These are phyloP conservation scores for Puntigrus tetrazona DNA, from an alignment of 2,113 vertebrate species.

Conservation along the genomic window DNA sequence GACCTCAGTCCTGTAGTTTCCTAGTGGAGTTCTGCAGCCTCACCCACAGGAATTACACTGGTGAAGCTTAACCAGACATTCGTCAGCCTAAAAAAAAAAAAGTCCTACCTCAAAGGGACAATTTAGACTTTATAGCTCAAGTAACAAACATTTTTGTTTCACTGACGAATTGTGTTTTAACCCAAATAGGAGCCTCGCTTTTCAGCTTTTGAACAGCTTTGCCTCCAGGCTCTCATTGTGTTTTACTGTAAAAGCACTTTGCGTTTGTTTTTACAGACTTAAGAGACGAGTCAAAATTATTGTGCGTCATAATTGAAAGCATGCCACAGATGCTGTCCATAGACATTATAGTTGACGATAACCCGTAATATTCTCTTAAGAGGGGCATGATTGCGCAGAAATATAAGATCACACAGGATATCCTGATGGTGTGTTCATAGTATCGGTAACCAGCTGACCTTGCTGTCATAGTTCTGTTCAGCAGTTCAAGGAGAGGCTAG, in stretches of 20 bases:
- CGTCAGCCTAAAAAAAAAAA: slow-evolving; percentile 27
- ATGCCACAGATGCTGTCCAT: slow-evolving; percentile 31
- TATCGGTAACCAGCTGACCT: slow-evolving; percentile 27
- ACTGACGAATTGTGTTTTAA: neutral
- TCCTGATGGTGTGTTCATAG: slow-evolving; percentile 28
- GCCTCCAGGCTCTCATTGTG: neutral
- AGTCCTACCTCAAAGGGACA: slow-evolving; percentile 10
- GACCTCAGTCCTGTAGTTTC: slow-evolving; percentile 30
- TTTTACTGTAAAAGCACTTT: slow-evolving; percentile 2
- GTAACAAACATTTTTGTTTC: slow-evolving; percentile 17
- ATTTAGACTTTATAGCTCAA: slow-evolving; percentile 9
- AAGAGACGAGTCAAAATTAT: slow-evolving; percentile 2
- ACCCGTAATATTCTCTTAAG: neutral
- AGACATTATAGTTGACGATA: slow-evolving; percentile 28
- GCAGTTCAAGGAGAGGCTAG: slow-evolving; percentile 24
- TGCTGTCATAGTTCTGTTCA: neutral
- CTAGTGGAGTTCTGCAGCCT: neutral
- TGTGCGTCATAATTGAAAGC: slow-evolving; percentile 26
- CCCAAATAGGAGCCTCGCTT: neutral
- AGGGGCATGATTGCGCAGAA: slow-evolving; percentile 18
- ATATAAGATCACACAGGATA: slow-evolving; percentile 23
- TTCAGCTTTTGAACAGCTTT: slow-evolving; percentile 7
- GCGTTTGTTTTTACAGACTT: neutral
- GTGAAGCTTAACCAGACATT: slow-evolving; percentile 3
- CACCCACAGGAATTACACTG: slow-evolving; percentile 21